These are phyloP conservation scores for Clivina fossor DNA, from an alignment of 2,888 invertebrate species.

Conservation along the genomic window DNA sequence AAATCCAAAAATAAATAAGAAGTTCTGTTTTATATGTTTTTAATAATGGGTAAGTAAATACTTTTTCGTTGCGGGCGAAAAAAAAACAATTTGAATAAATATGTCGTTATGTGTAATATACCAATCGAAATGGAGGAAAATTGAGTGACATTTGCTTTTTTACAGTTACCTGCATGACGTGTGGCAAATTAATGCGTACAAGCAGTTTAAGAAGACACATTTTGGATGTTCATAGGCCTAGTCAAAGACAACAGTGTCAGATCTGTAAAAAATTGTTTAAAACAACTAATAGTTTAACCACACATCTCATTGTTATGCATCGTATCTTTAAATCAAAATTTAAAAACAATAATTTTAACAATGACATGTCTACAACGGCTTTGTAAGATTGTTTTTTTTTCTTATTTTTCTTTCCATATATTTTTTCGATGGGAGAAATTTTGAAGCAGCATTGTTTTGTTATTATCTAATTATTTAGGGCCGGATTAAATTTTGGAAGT, in stretches of 20 bases:
- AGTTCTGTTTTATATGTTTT: background rate
- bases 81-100: no score
- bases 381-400: no score
- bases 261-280: slow-evolving; percentile 48
- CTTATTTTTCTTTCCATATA: no score
- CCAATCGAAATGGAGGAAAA: background rate
- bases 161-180: slow-evolving; percentile 47
- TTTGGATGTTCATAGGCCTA: slow-evolving; percentile 47
- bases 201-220: slow-evolving; percentile 47
- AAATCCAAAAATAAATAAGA: background rate
- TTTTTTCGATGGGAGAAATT: no score
- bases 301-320: slow-evolving; percentile 47
- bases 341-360: no score
- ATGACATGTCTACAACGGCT: no score
- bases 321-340: slow-evolving; percentile 43
- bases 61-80: background rate
- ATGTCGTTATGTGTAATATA: background rate
- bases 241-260: slow-evolving; percentile 46
- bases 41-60: background rate
- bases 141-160: slow-evolving; percentile 35
- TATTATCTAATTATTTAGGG: no score
- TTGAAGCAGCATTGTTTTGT: no score
- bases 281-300: slow-evolving; percentile 47
- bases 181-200: slow-evolving; percentile 47
- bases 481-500: no score